Conservation (phyloP, 53 echinoderm and acorn worm species). For the Astropecten irregularis region DNA sequence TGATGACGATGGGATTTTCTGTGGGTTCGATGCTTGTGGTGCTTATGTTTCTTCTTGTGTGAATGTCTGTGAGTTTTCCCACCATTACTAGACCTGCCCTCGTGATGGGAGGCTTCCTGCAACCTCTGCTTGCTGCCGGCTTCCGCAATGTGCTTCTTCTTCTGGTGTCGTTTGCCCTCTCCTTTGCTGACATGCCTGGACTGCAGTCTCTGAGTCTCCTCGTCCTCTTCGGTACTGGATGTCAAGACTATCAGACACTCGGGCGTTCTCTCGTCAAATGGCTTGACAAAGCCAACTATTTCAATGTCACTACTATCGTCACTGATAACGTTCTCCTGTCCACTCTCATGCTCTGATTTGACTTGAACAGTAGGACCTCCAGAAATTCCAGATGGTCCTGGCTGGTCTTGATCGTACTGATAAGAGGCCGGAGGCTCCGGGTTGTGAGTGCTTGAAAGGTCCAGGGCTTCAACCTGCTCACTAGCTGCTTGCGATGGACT, state of each 20-base stretch:
- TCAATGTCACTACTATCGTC: constrained; percentile 71
- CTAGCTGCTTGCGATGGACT: not conserved
- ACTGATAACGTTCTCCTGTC: constrained; percentile 8
- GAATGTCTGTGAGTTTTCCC: constrained; percentile 9
- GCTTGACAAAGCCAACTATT: constrained; percentile 74
- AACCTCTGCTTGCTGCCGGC: not conserved
- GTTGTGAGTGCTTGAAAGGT: constrained; percentile 72
- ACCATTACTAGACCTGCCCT: not conserved
- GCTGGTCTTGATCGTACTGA: constrained; percentile 30
- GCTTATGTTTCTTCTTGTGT: constrained; percentile 30
- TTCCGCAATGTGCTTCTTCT: constrained; percentile 51
- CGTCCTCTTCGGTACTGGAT: constrained; percentile 56
- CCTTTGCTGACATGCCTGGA: not conserved
- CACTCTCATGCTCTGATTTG: not conserved
- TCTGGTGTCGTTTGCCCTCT: constrained; percentile 43
- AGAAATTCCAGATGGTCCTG: constrained; percentile 44
- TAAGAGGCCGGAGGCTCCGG: constrained; percentile 72
- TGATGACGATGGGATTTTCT: not conserved
- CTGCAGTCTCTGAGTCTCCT: not conserved
- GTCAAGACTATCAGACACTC: constrained; percentile 56
- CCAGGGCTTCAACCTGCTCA: constrained; percentile 49
- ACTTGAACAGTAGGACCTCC: not conserved
- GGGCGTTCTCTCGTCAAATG: constrained; percentile 70
- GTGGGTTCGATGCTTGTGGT: not conserved
- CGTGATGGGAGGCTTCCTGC: not conserved